These are phyloP conservation scores for Megaceryle maxima DNA, from an alignment of 2,113 vertebrate species.

Conservation along the genomic window DNA sequence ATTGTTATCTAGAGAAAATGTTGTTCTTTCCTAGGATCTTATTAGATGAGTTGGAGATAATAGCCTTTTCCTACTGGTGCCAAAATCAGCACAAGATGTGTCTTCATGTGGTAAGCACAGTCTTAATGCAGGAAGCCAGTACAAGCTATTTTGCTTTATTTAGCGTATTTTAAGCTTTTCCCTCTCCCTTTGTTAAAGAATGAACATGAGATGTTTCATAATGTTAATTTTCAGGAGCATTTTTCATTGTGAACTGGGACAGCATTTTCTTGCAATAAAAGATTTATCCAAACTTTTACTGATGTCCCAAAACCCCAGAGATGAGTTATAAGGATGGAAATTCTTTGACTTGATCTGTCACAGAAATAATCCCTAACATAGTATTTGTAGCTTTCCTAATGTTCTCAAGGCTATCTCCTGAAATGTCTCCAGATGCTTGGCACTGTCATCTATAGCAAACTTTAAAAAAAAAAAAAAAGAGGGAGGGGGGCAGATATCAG, in stretches of 20 bases:
- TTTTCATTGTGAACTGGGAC: neutral
- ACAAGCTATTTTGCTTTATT: neutral
- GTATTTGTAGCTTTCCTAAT: neutral
- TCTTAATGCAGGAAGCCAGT: neutral
- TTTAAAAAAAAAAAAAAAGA: neutral
- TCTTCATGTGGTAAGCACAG: neutral
- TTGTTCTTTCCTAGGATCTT: neutral
- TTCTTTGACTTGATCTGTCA: neutral
- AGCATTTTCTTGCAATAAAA: neutral
- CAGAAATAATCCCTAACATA: neutral
- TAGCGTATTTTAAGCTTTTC: neutral
- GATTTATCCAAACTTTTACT: neutral
- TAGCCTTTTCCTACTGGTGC: neutral
- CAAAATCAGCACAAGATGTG: neutral
- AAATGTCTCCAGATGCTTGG: neutral
- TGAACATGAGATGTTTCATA: neutral
- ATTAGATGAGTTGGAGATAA: neutral
- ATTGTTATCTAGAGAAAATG: neutral
- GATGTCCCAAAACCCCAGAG: neutral
- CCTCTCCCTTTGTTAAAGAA: neutral
- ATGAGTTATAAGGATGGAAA: neutral
- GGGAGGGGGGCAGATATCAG: neutral
- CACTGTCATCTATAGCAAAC: neutral
- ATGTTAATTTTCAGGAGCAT: neutral
- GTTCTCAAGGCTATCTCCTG: neutral